Evolutionary conservation across 2,888 invertebrate species (phyloP).

Genomic region (Pristionchus maxplancki): DNA sequence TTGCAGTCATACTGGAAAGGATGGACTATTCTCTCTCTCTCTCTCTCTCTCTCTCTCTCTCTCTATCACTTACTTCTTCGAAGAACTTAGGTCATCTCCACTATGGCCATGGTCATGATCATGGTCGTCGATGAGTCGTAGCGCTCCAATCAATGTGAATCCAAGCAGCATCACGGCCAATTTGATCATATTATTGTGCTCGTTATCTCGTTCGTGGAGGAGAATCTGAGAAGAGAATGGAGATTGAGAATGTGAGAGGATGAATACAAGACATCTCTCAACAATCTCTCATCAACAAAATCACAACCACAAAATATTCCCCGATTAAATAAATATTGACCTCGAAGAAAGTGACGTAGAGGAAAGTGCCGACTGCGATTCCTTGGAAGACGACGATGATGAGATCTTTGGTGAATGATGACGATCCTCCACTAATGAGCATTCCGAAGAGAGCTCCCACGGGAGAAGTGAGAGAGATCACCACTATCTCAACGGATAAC

Average conservation of each 20-base stretch:
- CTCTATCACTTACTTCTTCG: no score
- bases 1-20: neutral
- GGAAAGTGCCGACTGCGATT: conserved; percentile 91
- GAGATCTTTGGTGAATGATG: conserved; percentile 60
- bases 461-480: conserved; percentile 84
- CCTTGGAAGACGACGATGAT: conserved; percentile 83
- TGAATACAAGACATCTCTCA: no score
- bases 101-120: conserved; percentile 46
- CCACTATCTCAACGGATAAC: conserved; percentile 75
- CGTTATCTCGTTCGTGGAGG: conserved; percentile 77
- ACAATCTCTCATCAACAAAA: no score
- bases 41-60: neutral
- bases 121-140: conserved; percentile 65
- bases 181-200: conserved; percentile 76
- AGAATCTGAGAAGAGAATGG: conserved; percentile 82
- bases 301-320: no score
- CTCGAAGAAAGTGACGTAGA: conserved; percentile 97
- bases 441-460: conserved; percentile 80
- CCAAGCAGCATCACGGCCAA: conserved; percentile 73
- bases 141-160: conserved; percentile 72
- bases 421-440: conserved; percentile 61
- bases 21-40: neutral
- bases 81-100: no score
- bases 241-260: neutral
- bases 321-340: conserved; percentile 82